Percentiles rank a stretch among this genome's conserved stretches.
These are phyloP conservation scores for Nesogale talazaci DNA, from an alignment of 2,113 vertebrate species.

Conservation along the genomic window DNA sequence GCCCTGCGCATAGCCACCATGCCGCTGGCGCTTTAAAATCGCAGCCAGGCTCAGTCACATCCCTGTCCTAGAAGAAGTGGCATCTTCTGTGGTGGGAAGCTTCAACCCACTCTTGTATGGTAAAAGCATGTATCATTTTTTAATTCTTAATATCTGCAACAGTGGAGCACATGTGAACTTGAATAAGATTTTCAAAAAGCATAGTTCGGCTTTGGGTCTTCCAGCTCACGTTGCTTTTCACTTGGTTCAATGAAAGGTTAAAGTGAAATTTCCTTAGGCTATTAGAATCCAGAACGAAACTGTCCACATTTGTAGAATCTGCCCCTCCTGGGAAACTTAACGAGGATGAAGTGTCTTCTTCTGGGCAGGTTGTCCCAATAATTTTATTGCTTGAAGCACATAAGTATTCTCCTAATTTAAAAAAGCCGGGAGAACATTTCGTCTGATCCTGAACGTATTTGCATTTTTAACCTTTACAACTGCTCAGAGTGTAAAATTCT, in stretches of 20 bases:
- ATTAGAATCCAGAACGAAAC: constrained; percentile 36
- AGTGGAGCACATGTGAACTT: background rate
- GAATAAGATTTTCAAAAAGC: constrained; percentile 23
- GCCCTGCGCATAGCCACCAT: too few relatives aligned
- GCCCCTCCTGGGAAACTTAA: background rate
- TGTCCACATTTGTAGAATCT: background rate
- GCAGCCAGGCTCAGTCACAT: too few relatives aligned
- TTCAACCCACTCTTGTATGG: too few relatives aligned
- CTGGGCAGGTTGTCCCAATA: background rate
- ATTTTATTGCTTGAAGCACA: background rate
- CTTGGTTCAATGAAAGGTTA: constrained; percentile 8
- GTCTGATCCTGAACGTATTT: background rate
- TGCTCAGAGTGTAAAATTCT: too few relatives aligned
- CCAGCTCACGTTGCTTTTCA: background rate
- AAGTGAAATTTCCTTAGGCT: background rate
- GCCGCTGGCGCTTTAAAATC: too few relatives aligned
- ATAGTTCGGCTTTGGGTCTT: background rate
- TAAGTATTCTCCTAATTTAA: background rate
- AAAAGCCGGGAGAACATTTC: background rate
- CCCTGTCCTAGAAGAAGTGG: too few relatives aligned
- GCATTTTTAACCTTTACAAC: background rate
- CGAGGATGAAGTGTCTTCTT: background rate
- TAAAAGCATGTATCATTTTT: background rate
- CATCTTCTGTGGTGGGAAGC: too few relatives aligned
- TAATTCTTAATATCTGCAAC: constrained; percentile 15